Evolutionary conservation across 2,888 invertebrate genomes (phyloP), one percentile per base, ranked within the genome.

Genomic region (Strigamia transsilvanica): DNA sequence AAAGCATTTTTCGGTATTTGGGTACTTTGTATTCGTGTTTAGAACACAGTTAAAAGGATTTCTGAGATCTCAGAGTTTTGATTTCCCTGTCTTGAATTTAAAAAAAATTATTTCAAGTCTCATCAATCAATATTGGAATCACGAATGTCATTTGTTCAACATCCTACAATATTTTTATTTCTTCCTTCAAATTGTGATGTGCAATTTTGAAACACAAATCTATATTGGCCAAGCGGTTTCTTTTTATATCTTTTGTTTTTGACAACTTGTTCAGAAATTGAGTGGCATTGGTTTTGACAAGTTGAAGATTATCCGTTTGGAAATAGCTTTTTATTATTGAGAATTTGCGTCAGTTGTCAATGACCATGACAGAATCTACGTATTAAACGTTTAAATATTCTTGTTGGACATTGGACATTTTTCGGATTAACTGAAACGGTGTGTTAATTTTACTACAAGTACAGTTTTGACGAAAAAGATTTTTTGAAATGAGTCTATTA

Each of bases 41-140:
- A 27, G 73, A 13, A 73, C 73, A 27, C 73, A 73, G 15, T 73
- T 73, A 73, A 73, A 73, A 32, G 73, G n/a, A 32, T 73, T 73
- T 73, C 73, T 32, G 0, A 32, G 15, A 73, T 32, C 23, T 32
- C 66, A 21, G 2, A 15, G 18, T n/a, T 51, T n/a, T n/a, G 51
- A 51, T n/a, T 51, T 10, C 10, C 51, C n/a, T 51, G 51, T 51
- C 27, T 27, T 27, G 27, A 27, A 1, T 27, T 27, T 27, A 27
- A 27, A 27, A 27, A 27, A 27, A 27, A 2, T 7, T 15, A 2
- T 15, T 51, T 51, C n/a, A 51, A 66, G 32, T 73, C 73, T 27
- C 73, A 73, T 73, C 73, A 73, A 73, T 73, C 73, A 73, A 27
- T 10, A 27, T 10, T 27, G 23, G 73, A 27, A 27, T 27, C 27